Base-by-base conservation (phyloP, 2,113 vertebrate species). In the Trematomus loennbergii region DNA sequence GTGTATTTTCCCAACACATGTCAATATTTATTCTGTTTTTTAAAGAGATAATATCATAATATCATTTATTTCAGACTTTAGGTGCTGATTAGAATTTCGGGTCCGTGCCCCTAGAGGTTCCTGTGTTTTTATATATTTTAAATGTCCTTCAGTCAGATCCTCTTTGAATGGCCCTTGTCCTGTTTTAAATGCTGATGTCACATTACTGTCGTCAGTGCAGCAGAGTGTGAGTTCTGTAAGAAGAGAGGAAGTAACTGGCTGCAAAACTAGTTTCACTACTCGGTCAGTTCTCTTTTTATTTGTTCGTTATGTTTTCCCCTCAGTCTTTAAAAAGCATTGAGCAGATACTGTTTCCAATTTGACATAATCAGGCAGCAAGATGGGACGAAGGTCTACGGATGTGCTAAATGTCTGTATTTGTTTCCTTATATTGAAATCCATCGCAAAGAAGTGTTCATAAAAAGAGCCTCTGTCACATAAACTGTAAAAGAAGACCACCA, bases 301-400 rank as follows among this genome's bases (percentile, higher is more conserved):
- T 9, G 6, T 67, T 1, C 20, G n/a, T 57, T 17, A 5, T 12
- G 3, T 65, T 64, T 46, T 59, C 15, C 54, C n/a, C 33, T 45
- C 12, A 1, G 71, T 45, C 70, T 78, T 46, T 73, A 36, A 79
- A 22, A 79, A 78, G 36, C 36, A 62, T 16, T 3, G 71, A 63
- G 48, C 72, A 71, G 75, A 72, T 64, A 12, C 43, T n/a, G 20
- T 22, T 66, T 87, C 22, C 3, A 2, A 70, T 45, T 43, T 40
- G 29, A 46, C 50, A 10, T 5, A 15, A 45, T 58, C 18, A 10
- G 12, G 16, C 6, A 7, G 13, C 36, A 48, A 20, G 33, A 11
- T 4, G 12, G 33, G 36, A 45, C n/a, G 20, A 20, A 43, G 6
- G 9, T 59, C 50, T 65, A 62, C 13, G 4, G 75, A 72, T 74